phyloP scores from a whole-genome alignment of 2,888 invertebrate species.

The Cremastobaeus sp. region DNA sequence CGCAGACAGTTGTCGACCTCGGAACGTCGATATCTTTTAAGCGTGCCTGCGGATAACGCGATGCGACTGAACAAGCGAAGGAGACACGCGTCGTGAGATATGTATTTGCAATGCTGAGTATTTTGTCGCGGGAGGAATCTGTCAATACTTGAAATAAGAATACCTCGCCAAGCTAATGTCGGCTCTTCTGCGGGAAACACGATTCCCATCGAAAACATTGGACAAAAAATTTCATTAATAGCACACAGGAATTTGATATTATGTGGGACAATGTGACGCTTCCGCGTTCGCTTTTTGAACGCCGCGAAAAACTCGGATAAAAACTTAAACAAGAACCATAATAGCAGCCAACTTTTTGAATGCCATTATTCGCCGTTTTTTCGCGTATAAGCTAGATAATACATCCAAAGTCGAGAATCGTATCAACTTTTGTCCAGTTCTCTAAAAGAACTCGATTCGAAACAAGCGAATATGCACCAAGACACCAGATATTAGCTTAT shows the following conservation, averaged over 20 bases:
- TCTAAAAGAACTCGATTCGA: too few species aligned
- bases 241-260: constrained; percentile 4
- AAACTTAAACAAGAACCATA: constrained; percentile 4
- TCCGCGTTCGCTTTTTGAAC: constrained; percentile 7
- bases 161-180: constrained; percentile 1
- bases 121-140: constrained; percentile 31
- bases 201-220: too few species aligned
- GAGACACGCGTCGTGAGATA: constrained; percentile 39
- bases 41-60: constrained; percentile 39
- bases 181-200: too few species aligned
- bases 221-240: constrained; percentile 11
- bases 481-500: too few species aligned
- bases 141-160: constrained; percentile 38
- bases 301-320: constrained; percentile 1
- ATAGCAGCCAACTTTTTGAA: constrained; percentile 8
- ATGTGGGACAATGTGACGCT: neutral
- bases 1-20: constrained; percentile 24
- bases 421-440: constrained; percentile 7
- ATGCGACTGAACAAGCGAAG: constrained; percentile 30
- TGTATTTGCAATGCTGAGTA: constrained; percentile 43
- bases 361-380: constrained; percentile 2
- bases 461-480: too few species aligned
- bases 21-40: constrained; percentile 48
- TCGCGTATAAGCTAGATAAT: constrained; percentile 1
- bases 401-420: neutral